Conservation (phyloP, 92 coral and sea anemone species). For the Nematostella vectensis region DNA sequence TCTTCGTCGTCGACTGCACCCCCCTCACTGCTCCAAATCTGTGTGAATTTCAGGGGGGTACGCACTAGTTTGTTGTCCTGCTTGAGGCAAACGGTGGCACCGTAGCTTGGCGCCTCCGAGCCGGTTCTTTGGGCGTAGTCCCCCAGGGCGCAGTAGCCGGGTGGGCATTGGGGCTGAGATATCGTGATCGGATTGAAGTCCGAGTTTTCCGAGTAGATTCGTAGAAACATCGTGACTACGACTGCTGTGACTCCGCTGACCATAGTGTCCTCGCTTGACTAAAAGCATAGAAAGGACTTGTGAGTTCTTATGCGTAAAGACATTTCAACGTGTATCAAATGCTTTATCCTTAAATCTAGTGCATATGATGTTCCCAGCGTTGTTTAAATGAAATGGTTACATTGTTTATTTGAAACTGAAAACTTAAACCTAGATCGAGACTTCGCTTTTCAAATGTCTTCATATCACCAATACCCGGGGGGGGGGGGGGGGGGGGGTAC, state of each 20-base stretch:
- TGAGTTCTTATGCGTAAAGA: no score
- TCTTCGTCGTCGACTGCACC: slow-evolving; percentile 34
- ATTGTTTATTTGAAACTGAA: no score
- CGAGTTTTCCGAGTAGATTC: slow-evolving; percentile 44
- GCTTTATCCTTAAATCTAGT: no score
- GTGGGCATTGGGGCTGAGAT: slow-evolving; percentile 74
- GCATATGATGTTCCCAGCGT: no score
- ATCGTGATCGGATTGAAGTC: slow-evolving; percentile 47
- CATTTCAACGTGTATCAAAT: no score
- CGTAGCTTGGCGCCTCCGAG: slow-evolving; percentile 43
- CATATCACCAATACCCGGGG: no score
- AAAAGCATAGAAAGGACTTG: no score
- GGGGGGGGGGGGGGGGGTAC: no score
- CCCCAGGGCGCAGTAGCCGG: slow-evolving; percentile 65
- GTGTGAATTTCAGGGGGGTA: slow-evolving; percentile 37
- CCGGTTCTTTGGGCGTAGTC: slow-evolving; percentile 73
- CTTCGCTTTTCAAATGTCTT: no score
- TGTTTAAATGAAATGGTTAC: no score
- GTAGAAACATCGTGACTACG: slow-evolving; percentile 41
- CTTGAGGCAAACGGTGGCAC: slow-evolving; percentile 48
- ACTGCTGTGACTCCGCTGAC: slow-evolving; percentile 29
- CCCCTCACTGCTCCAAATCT: slow-evolving; percentile 56
- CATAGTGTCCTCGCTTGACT: slow-evolving; percentile 13
- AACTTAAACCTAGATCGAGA: no score
- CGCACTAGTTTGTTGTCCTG: slow-evolving; percentile 21